phyloP scores from a whole-genome alignment of 2,113 vertebrate species.

The Sciurus niger region DNA sequence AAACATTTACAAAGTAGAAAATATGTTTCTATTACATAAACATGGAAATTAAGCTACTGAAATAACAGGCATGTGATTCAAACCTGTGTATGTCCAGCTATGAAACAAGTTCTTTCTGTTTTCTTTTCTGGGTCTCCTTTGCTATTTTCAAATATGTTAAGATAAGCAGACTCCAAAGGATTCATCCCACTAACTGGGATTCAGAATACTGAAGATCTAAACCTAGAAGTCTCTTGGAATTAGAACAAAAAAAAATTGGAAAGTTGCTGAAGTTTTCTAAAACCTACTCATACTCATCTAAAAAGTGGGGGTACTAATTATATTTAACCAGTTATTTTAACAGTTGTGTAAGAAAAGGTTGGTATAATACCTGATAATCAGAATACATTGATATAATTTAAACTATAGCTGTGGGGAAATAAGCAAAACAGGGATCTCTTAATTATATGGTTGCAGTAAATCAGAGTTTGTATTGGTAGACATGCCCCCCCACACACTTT shows the following conservation, averaged over 20 bases:
- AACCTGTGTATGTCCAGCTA: background rate
- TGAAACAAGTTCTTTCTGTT: background rate
- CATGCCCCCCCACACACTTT: background rate
- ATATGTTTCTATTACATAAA: background rate
- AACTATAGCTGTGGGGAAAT: background rate
- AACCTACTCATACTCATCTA: background rate
- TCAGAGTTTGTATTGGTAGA: accelerated
- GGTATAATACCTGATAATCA: background rate
- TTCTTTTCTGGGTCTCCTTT: background rate
- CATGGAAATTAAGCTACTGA: background rate
- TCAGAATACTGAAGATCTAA: background rate
- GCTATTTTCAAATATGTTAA: background rate
- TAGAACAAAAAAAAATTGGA: background rate
- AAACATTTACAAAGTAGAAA: background rate
- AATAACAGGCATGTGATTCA: background rate
- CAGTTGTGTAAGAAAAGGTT: background rate
- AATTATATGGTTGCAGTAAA: background rate
- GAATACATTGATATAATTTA: background rate
- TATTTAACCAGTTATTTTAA: background rate
- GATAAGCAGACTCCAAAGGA: background rate
- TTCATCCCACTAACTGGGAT: background rate
- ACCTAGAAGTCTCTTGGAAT: background rate
- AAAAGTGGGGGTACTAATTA: background rate
- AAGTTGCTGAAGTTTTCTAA: background rate
- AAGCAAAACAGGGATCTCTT: accelerated